These are phyloP conservation scores for Harpalus rubripes DNA, from an alignment of 2,888 invertebrate genomes.

Conservation along the genomic window DNA sequence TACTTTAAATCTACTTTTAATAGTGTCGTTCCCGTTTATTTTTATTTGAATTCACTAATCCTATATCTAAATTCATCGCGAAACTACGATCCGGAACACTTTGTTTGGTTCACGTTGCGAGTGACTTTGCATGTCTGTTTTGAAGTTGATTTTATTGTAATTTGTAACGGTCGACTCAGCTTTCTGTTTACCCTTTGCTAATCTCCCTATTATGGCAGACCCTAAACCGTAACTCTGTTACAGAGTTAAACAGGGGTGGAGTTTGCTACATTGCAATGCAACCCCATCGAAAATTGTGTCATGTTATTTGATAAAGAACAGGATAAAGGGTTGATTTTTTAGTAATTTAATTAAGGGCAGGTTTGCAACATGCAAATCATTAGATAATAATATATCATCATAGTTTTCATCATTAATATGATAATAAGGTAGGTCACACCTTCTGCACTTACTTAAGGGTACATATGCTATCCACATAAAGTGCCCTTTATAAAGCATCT, in stretches of 20 bases:
- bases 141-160: conserved; percentile 64
- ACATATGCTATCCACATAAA: no score
- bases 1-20: background rate
- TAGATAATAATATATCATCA: background rate
- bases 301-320: conserved; percentile 37
- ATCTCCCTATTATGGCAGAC: conserved; percentile 62
- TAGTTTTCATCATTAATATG: background rate
- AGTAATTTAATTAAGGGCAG: conserved; percentile 11
- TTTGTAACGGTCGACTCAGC: conserved; percentile 63
- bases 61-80: conserved; percentile 12
- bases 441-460: background rate
- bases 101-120: background rate
- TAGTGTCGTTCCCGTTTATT: background rate
- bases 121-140: conserved; percentile 36
- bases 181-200: conserved; percentile 58
- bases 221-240: conserved; percentile 42
- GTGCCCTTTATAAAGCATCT: no score
- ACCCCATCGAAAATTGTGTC: conserved; percentile 54
- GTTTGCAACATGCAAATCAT: background rate
- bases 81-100: background rate
- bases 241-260: conserved; percentile 7
- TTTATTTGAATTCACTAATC: conserved; percentile 13
- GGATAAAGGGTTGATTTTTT: background rate
- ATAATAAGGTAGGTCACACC: background rate
- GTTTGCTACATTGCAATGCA: conserved; percentile 11